Percentiles rank a stretch among this genome's conserved stretches.
Conservation (phyloP, 2,888 invertebrate genomes). For the Lypha dubia region DNA sequence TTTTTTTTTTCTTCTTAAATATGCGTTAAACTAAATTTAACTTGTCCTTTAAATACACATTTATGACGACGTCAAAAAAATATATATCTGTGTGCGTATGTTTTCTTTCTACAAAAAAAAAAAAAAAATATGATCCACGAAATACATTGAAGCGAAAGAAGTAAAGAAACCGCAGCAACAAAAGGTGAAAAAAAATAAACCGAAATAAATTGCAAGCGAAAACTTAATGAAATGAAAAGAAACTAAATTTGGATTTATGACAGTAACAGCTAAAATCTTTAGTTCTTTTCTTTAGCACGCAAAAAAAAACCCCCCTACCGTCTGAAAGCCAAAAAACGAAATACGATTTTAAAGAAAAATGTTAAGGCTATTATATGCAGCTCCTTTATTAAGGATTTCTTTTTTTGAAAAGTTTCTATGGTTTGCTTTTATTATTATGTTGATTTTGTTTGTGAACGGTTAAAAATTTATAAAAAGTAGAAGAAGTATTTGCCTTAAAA, state of each 20-base stretch:
- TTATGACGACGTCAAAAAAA: not conserved
- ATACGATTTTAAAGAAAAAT: constrained; percentile 39
- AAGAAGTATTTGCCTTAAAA: constrained; percentile 47
- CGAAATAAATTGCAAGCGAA: constrained; percentile 64
- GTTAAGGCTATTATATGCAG: constrained; percentile 67
- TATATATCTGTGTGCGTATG: not conserved
- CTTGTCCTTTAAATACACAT: constrained; percentile 46
- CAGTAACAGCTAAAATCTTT: constrained; percentile 51
- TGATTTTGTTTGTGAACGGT: constrained; percentile 31
- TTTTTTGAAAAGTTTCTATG: constrained; percentile 7
- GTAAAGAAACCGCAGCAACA: constrained; percentile 27
- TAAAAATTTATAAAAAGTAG: constrained; percentile 25
- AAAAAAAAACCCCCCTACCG: too few relatives aligned
- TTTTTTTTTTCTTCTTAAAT: constrained; percentile 3
- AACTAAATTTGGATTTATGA: constrained; percentile 73
- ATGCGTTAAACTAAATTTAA: constrained; percentile 37
- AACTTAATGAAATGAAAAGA: constrained; percentile 70
- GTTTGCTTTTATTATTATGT: constrained; percentile 25
- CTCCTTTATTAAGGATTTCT: constrained; percentile 32
- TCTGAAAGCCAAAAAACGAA: not conserved
- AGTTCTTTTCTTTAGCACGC: not conserved
- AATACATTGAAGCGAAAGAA: not conserved
- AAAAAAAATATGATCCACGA: too few relatives aligned
- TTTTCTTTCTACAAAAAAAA: not conserved
- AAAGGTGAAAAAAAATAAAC: constrained; percentile 55